phyloP scores from a whole-genome alignment of 1,140 invertebrate species.

The Asbolus verrucosus region DNA sequence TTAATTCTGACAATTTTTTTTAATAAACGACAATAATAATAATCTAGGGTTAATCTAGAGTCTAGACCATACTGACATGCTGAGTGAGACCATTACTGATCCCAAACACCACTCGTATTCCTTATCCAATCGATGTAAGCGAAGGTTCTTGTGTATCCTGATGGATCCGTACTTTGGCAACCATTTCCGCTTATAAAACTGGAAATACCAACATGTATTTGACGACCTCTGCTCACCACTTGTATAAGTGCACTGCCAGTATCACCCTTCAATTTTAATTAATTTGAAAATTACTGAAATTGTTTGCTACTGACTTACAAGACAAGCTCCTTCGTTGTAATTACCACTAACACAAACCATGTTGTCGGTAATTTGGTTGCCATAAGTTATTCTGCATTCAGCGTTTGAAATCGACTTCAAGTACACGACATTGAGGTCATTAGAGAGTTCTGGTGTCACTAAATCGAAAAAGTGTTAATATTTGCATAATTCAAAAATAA shows the following conservation, averaged over 20 bases:
- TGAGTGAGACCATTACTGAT: neutral
- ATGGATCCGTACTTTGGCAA: constrained; percentile 8
- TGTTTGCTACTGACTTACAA: neutral
- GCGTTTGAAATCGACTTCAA: neutral
- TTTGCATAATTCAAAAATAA: too few relatives aligned
- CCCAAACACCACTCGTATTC: neutral
- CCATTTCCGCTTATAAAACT: constrained; percentile 22
- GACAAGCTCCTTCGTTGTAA: constrained; percentile 11
- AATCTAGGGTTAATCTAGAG: too few relatives aligned
- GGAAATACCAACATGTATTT: constrained; percentile 6
- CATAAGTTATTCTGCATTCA: constrained; percentile 8
- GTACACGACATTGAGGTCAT: neutral
- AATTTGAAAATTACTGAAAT: too few relatives aligned
- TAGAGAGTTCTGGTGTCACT: neutral
- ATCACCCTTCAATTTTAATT: too few relatives aligned
- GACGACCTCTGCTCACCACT: neutral
- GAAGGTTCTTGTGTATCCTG: constrained; percentile 5
- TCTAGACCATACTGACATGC: too few relatives aligned
- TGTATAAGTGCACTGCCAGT: constrained; percentile 1
- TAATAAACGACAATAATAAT: too few relatives aligned
- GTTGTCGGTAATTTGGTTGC: constrained; percentile 6
- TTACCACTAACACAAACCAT: constrained; percentile 10
- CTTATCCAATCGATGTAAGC: neutral
- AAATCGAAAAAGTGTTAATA: too few relatives aligned
- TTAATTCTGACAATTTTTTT: too few relatives aligned